phyloP scores from a whole-genome alignment of 2,113 vertebrate species.

The Deroptyus accipitrinus region DNA sequence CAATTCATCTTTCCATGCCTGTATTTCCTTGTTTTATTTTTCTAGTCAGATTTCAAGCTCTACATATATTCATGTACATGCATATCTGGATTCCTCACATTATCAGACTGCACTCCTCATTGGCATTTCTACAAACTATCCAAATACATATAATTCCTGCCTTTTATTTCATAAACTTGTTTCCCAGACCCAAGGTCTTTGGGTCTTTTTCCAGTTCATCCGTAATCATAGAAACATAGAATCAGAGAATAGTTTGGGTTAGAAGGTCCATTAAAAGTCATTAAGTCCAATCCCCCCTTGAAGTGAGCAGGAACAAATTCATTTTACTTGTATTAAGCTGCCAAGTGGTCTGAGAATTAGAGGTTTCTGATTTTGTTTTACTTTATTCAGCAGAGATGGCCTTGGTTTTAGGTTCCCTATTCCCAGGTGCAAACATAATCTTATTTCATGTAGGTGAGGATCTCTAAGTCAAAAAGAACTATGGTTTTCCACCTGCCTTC shows the following conservation, averaged over 20 bases:
- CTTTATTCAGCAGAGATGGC: background rate
- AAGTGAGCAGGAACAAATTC: background rate
- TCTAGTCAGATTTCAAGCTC: background rate
- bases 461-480: constrained; percentile 17
- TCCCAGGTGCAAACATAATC: background rate
- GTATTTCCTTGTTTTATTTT: background rate
- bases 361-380: background rate
- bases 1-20: background rate
- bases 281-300: background rate
- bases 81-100: background rate
- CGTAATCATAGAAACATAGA: background rate
- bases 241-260: background rate
- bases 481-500: background rate
- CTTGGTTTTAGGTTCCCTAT: background rate
- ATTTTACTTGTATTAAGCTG: background rate
- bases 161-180: background rate
- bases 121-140: background rate
- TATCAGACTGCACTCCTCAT: background rate
- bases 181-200: background rate
- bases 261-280: background rate
- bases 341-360: background rate
- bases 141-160: background rate
- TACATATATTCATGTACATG: background rate
- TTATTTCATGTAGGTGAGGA: background rate
- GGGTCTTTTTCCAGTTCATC: background rate